These are phyloP conservation scores for Scylla paramamosain DNA, from an alignment of 1,140 invertebrate genomes.

Conservation along the genomic window DNA sequence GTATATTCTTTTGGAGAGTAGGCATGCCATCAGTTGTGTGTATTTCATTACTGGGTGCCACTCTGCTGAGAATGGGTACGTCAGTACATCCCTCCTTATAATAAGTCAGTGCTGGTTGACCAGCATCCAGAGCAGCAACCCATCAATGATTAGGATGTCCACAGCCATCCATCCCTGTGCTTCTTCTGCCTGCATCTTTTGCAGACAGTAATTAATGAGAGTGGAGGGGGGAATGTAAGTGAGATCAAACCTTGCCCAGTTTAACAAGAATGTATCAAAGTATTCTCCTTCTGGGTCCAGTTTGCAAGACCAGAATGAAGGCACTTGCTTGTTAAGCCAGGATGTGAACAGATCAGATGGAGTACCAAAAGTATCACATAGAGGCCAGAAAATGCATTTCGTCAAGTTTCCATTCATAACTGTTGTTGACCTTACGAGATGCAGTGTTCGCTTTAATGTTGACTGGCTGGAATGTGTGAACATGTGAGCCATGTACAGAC, in stretches of 20 bases:
- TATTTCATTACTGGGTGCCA: not conserved
- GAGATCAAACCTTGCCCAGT: conserved; percentile 34
- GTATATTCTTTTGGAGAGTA: not conserved
- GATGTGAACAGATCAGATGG: too few species aligned
- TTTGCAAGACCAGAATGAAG: conserved; percentile 4
- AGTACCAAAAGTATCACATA: too few species aligned
- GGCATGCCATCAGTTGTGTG: conserved; percentile 4
- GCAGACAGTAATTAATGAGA: conserved; percentile 32
- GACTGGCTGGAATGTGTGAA: too few species aligned
- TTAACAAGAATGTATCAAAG: conserved; percentile 26
- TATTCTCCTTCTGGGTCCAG: conserved; percentile 28
- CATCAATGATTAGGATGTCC: conserved; percentile 5
- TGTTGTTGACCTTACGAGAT: too few species aligned
- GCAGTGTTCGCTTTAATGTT: too few species aligned
- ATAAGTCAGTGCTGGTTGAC: too few species aligned
- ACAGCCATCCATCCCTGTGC: conserved; percentile 28
- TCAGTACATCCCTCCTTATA: not conserved
- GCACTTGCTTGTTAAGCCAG: not conserved
- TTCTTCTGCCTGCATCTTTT: not conserved
- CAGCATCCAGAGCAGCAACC: not conserved
- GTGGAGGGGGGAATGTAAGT: not conserved
- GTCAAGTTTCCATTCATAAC: too few species aligned
- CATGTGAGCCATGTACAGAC: too few species aligned
- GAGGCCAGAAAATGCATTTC: too few species aligned
- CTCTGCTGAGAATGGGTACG: not conserved